Conservation (phyloP, 2,888 invertebrate genomes). For the Machimus atricapillus region DNA sequence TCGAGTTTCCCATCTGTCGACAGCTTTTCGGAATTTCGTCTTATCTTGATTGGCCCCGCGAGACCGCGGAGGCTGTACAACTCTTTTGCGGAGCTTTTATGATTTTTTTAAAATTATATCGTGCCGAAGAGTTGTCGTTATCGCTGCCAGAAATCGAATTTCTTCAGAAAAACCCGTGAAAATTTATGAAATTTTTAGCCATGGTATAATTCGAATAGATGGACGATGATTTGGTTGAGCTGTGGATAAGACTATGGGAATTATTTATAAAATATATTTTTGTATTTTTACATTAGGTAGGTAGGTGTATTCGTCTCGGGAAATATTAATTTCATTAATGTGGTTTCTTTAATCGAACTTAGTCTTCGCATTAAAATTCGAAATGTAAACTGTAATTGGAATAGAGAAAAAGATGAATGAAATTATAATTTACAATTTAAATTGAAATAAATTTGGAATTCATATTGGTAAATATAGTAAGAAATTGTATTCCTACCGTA, state of each 20-base stretch:
- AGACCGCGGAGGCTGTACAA: background rate
- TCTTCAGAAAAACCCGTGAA: conserved; percentile 25
- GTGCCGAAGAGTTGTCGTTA: background rate
- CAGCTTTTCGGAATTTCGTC: conserved; percentile 24
- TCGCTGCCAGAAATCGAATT: conserved; percentile 26
- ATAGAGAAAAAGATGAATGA: too few relatives aligned
- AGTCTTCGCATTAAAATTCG: too few relatives aligned
- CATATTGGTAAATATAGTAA: too few relatives aligned
- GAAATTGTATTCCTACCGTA: too few relatives aligned
- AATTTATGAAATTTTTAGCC: conserved; percentile 13
- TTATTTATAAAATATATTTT: background rate
- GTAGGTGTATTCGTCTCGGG: background rate
- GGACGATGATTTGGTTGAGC: background rate
- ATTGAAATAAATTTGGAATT: too few relatives aligned
- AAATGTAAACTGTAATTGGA: too few relatives aligned
- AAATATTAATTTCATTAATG: too few relatives aligned
- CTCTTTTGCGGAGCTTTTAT: conserved; percentile 30
- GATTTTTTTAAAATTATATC: conserved; percentile 18
- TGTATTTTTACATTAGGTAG: background rate
- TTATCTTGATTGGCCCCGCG: conserved; percentile 13
- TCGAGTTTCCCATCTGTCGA: conserved; percentile 31
- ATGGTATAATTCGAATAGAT: background rate
- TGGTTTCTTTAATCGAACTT: too few relatives aligned
- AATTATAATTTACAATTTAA: too few relatives aligned
- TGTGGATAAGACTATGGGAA: background rate